Percentiles rank a stretch among this genome's conserved stretches.
Evolutionary conservation across 2,888 invertebrate species (phyloP).

Genomic region (Oscheius sp.): DNA sequence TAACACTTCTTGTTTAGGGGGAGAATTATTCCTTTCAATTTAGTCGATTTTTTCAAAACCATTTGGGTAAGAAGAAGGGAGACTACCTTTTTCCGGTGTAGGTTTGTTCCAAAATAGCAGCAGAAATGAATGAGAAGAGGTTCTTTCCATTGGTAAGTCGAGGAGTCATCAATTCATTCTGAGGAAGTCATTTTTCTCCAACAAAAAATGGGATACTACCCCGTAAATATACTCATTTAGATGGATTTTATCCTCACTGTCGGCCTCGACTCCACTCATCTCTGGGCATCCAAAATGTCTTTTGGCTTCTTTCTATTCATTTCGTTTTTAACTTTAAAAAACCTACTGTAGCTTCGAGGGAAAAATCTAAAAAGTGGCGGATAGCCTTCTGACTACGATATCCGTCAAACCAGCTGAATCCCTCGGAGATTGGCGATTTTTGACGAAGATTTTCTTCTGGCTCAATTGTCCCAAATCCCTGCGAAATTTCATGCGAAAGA

Average conservation of each 20-base stretch:
- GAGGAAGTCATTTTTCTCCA: too few relatives aligned
- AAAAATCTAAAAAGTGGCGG: constrained; percentile 24
- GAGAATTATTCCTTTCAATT: too few relatives aligned
- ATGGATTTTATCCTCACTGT: constrained; percentile 9
- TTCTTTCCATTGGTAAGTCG: constrained; percentile 7
- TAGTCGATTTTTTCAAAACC: too few relatives aligned
- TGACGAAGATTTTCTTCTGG: background rate
- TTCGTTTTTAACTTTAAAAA: too few relatives aligned
- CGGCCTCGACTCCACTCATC: constrained; percentile 24
- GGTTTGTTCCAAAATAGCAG: constrained; percentile 4
- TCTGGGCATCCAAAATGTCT: constrained; percentile 11
- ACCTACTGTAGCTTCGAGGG: background rate
- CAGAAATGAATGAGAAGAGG: constrained; percentile 10
- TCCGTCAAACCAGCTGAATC: constrained; percentile 9
- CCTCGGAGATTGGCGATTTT: constrained; percentile 2
- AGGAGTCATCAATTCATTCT: constrained; percentile 16
- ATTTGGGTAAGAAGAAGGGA: too few relatives aligned
- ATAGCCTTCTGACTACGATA: constrained; percentile 1
- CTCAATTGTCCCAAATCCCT: constrained; percentile 24
- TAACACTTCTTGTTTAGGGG: background rate
- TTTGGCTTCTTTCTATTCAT: constrained; percentile 3
- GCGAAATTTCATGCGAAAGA: background rate
- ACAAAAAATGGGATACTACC: too few relatives aligned
- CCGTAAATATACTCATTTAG: constrained; percentile 29
- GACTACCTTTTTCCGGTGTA: background rate